Evolutionary conservation across 1,140 invertebrate genomes (phyloP), one percentile per base, ranked within the genome.

Genomic region (Hyles vespertilio): DNA sequence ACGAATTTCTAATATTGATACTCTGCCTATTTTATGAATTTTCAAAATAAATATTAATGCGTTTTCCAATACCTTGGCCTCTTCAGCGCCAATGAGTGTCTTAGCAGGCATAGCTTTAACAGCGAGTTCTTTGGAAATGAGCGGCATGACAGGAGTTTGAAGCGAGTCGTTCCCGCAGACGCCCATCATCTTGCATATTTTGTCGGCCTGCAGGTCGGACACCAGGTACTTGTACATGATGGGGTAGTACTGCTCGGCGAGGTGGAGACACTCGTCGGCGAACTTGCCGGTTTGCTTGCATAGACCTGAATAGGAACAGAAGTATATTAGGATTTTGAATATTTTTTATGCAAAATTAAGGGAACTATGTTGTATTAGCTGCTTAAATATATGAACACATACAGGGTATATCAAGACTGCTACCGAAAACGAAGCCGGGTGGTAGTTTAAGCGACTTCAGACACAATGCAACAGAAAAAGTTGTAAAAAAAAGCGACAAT

Each of bases 271-370:
- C 78, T 93, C 92, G 2, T 84, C 78, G 56, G 90, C 90, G 75
- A 93, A 96, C 34, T 90, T 91, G 61, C 92, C 92, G 1, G 93
- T 94, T 87, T 96, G 94, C 65, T 94, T 94, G 82, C 96, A 97
- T 22, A 97, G 76, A 58, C 95, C 89, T 90, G 67, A 12, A 56
- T 63, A 46, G 2, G 32, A 55, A 46, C 22, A n/a, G 44, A 8
- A 8, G 1, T 2, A n/a, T 6, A 47, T 47, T 8, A 6, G 12
- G 10, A 47, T 47, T 47, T 47, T 50, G 5, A 50, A 5, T 11
- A 32, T 3, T 50, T 50, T 3, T 32, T 32, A 32, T 22, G 22
- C 22, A 22, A 22, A 11, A 46, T 46, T 5, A 46, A 46, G 7
- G 7, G 3, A 6, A 46, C 11, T 9, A 6, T 11, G 4, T 46